Evolutionary conservation across 2,797 vertebrate species (phyloP).

Genomic region (Nyctalus aviator): DNA sequence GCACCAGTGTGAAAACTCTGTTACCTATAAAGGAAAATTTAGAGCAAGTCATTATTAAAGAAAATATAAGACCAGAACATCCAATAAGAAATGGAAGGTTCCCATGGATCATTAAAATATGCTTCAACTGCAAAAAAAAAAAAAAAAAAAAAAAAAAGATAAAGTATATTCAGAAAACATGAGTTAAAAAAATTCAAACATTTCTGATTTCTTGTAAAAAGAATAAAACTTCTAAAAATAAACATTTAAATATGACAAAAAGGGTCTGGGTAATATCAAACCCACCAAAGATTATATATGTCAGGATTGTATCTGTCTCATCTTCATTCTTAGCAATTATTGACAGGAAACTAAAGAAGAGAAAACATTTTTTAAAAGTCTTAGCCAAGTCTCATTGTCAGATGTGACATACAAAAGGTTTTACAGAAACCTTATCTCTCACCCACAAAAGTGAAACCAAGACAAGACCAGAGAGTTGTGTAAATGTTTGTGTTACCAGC

Average conservation of each 20-base stretch:
- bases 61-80: conserved; percentile 63
- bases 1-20: conserved; percentile 48
- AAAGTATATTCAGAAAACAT: not conserved
- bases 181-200: conserved; percentile 1
- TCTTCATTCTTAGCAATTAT: not conserved
- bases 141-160: conserved; percentile 53
- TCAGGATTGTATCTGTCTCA: conserved; percentile 1
- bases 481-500: not conserved
- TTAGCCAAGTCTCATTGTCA: conserved; percentile 24
- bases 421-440: not conserved
- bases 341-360: conserved; percentile 66
- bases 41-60: not conserved
- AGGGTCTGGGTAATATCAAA: not conserved
- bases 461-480: not conserved
- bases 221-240: conserved; percentile 56
- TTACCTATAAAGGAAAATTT: conserved; percentile 25
- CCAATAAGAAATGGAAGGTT: not conserved
- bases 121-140: conserved; percentile 19
- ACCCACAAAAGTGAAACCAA: not conserved
- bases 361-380: not conserved
- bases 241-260: conserved; percentile 7
- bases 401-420: not conserved
- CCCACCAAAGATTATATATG: not conserved
- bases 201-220: conserved; percentile 42
- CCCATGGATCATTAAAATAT: conserved; percentile 23